Evolutionary conservation across 2,888 invertebrate species (phyloP), one percentile per base, ranked within the genome.

Genomic region (Pogonocherus hispidulus): DNA sequence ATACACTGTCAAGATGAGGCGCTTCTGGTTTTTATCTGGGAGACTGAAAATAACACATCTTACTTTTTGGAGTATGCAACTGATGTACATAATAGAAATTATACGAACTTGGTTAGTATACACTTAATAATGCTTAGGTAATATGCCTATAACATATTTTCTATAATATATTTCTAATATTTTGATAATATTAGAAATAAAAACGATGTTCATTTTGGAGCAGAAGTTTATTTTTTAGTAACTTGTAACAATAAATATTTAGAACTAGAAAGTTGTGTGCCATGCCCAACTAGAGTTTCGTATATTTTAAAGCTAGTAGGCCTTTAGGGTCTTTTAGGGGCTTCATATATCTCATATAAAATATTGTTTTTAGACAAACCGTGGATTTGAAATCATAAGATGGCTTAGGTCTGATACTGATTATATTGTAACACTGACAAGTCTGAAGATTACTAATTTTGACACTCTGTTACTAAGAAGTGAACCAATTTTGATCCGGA

Each of bases 31-130:
- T 52, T 52, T 16, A 6, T 11, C 1, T 52, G 52, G 52, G 18
- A 52, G 9, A 32, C 32, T 32, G 14, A 14, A 16, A 18, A 16
- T 16, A 11, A 32, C 27, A 52, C 52, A 18, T 16, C 9, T n/a
- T 52, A 52, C 19, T 52, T 52, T 32, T 32, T 52, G 14, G 52
- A 52, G 18, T 52, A 52, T 32, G 27, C 52, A 14, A 18, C 2
- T 16, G 1, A 5, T 3, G 5, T 4, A 9, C 14, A 14, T 8
- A 6, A 32, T 0, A 32, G 32, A 9, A 52, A 18, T 32, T 52
- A 16, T 18, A 52, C 52, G 5, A 20, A 32, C 1, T 9, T 52
- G 32, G 52, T 52, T 9, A 18, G 52, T 52, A 23, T n/a, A n/a
- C 8, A 27, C 27, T 27, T 27, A 27, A 27, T 27, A 27, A 27